Percentiles rank a stretch among this genome's conserved stretches.
These are phyloP conservation scores for Leguminivora glycinivorella DNA, from an alignment of 1,140 invertebrate species.

Conservation along the genomic window DNA sequence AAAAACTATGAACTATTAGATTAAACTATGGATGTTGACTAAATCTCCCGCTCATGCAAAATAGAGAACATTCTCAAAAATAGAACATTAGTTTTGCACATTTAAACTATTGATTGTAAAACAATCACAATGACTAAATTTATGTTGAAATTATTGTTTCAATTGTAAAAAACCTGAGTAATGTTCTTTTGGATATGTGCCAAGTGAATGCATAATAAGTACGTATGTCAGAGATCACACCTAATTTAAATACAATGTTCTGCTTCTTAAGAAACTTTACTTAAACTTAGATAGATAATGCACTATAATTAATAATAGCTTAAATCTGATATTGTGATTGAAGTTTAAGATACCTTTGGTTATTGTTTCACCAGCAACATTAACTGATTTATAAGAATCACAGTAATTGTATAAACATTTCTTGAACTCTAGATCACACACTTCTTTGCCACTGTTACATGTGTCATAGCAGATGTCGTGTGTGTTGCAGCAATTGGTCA, in stretches of 20 bases:
- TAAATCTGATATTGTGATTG: slow-evolving; percentile 1
- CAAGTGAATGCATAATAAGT: neutral
- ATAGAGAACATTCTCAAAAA: no score
- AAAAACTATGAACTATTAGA: no score
- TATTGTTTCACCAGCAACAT: slow-evolving; percentile 81
- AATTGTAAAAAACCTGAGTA: neutral
- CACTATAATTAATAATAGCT: neutral
- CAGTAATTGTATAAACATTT: slow-evolving; percentile 91
- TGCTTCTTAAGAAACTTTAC: neutral
- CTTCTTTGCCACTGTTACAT: slow-evolving; percentile 90
- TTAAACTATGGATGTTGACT: no score
- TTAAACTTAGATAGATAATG: neutral
- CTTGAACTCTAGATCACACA: slow-evolving; percentile 92
- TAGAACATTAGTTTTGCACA: no score
- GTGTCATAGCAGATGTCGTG: slow-evolving; percentile 96
- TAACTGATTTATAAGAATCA: slow-evolving; percentile 83
- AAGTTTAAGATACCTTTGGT: slow-evolving; percentile 81
- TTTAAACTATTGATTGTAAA: slow-evolving; percentile 13
- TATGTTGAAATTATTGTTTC: neutral
- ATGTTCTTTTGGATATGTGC: neutral
- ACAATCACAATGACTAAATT: neutral
- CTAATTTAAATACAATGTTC: neutral
- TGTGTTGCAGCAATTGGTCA: slow-evolving; percentile 90
- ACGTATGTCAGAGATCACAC: neutral
- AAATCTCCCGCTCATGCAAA: no score